Base-by-base conservation (phyloP, 2,113 vertebrate genomes). In the Entomyzon cyanotis region DNA sequence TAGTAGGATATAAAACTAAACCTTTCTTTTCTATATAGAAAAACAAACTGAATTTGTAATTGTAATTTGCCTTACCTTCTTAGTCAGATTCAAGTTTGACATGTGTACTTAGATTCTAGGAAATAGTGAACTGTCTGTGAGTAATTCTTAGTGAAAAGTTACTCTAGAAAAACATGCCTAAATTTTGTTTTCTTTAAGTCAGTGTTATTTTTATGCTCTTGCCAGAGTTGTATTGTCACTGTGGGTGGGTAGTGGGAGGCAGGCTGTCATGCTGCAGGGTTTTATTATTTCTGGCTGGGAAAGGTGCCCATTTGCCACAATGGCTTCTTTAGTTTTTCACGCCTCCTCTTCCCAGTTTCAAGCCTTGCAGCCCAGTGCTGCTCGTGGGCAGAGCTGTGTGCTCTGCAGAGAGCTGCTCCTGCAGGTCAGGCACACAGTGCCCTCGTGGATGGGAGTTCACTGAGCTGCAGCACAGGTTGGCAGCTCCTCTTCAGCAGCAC, bases 221-320 rank as follows among this genome's bases (percentile, higher is more conserved):
- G 67, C 71, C 68, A 83, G 63, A 47, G 33, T 47, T 86, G 79
- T 80, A 58, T 73, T 90, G 79, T 88, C 60, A 31, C 68, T 86
- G 94, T 87, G 75, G 75, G 85, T 87, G 90, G 59, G 68, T 33
- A n/a, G 88, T 84, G 76, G 55, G 93, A 96, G 86, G 76, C 63
- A 90, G 70, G 90, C 75, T 83, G 74, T 91, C 58, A 15, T 68
- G 74, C 93, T 93, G 70, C 89, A 93, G 84, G 27, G 89, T 42
- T 87, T 63, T 93, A 85, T 86, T 94, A 77, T 88, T 91, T 74
- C 92, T 84, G 64, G 5, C 94, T 96, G 94, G 93, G 96, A 95
- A 89, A 81, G 76, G 79, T 91, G 87, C 87, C 92, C 79, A 30
- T 93, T 93, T 86, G 44, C 83, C 68, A 90, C 95, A 92, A 78